phyloP scores from a whole-genome alignment of 2,113 vertebrate genomes.

The Ptyas mucosa region DNA sequence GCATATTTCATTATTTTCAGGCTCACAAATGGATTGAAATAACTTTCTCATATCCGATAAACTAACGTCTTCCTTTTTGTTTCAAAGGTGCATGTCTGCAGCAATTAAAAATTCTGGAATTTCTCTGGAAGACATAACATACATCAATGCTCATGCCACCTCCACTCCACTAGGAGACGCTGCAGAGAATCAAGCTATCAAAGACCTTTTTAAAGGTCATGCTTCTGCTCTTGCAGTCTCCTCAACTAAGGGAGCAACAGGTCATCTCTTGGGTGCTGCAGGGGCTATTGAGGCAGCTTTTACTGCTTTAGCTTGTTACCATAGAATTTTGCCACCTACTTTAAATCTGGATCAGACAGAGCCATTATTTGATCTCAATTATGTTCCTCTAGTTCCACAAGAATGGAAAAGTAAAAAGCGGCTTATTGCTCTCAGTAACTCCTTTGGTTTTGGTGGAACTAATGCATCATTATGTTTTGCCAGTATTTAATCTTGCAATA shows the following conservation, averaged over 20 bases:
- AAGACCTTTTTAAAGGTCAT: slow-evolving; percentile 81
- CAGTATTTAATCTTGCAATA: slow-evolving; percentile 59
- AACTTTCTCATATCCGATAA: background rate
- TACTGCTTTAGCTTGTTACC: slow-evolving; percentile 86
- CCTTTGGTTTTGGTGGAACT: slow-evolving; percentile 95
- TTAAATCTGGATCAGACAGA: slow-evolving; percentile 88
- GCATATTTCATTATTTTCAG: background rate
- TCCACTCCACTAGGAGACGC: slow-evolving; percentile 93
- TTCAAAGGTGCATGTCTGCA: slow-evolving; percentile 87
- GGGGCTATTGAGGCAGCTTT: slow-evolving; percentile 91
- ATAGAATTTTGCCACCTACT: slow-evolving; percentile 86
- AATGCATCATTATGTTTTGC: slow-evolving; percentile 91
- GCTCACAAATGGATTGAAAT: background rate
- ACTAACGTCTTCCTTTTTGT: background rate
- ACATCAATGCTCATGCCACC: slow-evolving; percentile 94
- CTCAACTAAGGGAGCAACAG: slow-evolving; percentile 94
- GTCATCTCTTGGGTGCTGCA: slow-evolving; percentile 91
- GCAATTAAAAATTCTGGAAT: slow-evolving; percentile 83
- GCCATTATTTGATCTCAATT: slow-evolving; percentile 88
- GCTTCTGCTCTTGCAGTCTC: slow-evolving; percentile 77
- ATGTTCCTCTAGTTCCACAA: slow-evolving; percentile 83
- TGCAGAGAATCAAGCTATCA: slow-evolving; percentile 90
- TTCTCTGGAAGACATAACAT: slow-evolving; percentile 77
- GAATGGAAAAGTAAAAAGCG: slow-evolving; percentile 75
- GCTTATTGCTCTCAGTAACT: slow-evolving; percentile 87